These are phyloP conservation scores for Sminthopsis crassicaudata DNA, from an alignment of 2,113 vertebrate species.

Conservation along the genomic window DNA sequence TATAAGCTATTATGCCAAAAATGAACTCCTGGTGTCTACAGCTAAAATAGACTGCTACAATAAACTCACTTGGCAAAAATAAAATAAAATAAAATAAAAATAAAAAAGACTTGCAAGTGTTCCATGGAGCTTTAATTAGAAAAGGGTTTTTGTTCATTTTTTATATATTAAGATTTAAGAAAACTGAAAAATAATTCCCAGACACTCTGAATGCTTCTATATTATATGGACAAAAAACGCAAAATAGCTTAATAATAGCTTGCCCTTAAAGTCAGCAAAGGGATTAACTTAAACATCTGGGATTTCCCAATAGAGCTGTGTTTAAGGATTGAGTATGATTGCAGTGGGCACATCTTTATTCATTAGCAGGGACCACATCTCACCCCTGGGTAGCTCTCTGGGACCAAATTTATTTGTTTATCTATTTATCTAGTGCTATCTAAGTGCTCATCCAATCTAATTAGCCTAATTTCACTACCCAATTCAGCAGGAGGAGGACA, in stretches of 20 bases:
- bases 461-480: slow-evolving; percentile 26
- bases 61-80: background rate
- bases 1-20: background rate
- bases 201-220: background rate
- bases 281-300: slow-evolving; percentile 49
- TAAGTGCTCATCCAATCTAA: slow-evolving; percentile 29
- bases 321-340: slow-evolving; percentile 2
- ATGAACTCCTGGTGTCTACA: background rate
- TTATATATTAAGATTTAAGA: background rate
- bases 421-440: slow-evolving; percentile 31
- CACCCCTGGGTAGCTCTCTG: background rate
- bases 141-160: background rate
- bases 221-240: background rate
- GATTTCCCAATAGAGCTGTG: slow-evolving; percentile 46
- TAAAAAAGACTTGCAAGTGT: background rate
- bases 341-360: slow-evolving; percentile 32
- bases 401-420: slow-evolving; percentile 35
- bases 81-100: background rate
- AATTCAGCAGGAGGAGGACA: slow-evolving; percentile 4
- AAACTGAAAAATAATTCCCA: background rate
- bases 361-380: slow-evolving; percentile 2
- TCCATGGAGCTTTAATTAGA: background rate
- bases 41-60: background rate
- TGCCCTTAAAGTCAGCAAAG: slow-evolving; percentile 33
- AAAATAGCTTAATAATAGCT: background rate